These are phyloP conservation scores for Phymanthus crucifer DNA, from an alignment of 92 coral and sea anemone genomes.

Conservation along the genomic window DNA sequence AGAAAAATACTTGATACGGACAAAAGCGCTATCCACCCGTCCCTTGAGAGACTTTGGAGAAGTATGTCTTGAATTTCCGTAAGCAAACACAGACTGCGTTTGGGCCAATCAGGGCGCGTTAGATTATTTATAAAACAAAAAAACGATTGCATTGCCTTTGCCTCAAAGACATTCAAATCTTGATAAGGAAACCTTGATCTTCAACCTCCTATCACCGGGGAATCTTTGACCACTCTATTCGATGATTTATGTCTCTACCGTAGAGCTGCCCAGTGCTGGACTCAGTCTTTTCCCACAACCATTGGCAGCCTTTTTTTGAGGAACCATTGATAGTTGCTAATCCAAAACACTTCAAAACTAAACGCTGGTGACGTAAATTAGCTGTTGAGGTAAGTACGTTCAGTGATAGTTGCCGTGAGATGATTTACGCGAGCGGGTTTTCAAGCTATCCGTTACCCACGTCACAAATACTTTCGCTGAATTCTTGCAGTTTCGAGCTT, in stretches of 20 bases:
- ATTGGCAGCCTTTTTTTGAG: background rate
- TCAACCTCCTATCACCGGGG: slow-evolving; percentile 16
- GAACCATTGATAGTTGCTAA: background rate
- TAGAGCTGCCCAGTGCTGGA: slow-evolving; percentile 3
- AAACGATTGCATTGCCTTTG: background rate
- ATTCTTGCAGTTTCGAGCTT: background rate
- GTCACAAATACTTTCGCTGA: slow-evolving; percentile 5
- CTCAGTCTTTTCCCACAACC: background rate
- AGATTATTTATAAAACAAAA: slow-evolving; percentile 15
- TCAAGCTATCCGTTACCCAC: slow-evolving; percentile 22
- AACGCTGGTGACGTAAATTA: background rate
- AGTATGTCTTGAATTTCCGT: slow-evolving; percentile 26
- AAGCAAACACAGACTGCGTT: slow-evolving; percentile 13
- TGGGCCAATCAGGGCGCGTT: slow-evolving; percentile 13
- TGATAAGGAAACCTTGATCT: slow-evolving; percentile 19
- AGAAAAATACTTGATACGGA: background rate
- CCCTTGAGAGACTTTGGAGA: background rate
- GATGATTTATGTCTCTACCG: slow-evolving; percentile 11
- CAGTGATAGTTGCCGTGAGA: background rate
- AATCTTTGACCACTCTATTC: slow-evolving; percentile 11
- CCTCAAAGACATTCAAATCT: slow-evolving; percentile 5
- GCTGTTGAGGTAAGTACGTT: background rate
- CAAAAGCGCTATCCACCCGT: background rate
- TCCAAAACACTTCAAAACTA: background rate
- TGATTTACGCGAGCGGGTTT: background rate